Evolutionary conservation across 2,888 invertebrate genomes (phyloP), one percentile per base, ranked within the genome.

Genomic region (Microchrysa polita): DNA sequence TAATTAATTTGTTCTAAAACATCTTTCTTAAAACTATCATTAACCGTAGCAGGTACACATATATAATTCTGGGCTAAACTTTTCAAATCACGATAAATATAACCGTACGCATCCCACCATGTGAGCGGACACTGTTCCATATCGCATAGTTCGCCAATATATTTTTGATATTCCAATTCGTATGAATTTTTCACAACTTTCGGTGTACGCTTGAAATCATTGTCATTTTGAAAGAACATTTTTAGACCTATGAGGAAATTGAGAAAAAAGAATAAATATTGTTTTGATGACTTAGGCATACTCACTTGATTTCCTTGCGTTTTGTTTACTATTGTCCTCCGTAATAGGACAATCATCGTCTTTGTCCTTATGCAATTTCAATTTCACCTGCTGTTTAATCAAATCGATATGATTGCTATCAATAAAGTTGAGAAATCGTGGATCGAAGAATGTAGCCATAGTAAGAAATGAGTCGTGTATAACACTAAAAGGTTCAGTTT

Each of bases 41-140:
- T 79, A 2, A 77, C 76, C 74, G 78, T 80, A 16, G 80, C 79
- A 2, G 81, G 81, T 22, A 80, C 78, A 65, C 78, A 78, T 59
- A 79, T 75, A 74, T 81, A 81, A 61, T 77, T 75, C 34, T 79
- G 76, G 9, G 81, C 78, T 44, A 81, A 76, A 77, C 79, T 79
- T 5, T 77, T 76, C 63, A 81, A 76, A 63, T 78, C 76, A 22
- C 78, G 78, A 76, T 77, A 82, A 10, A 74, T 73, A 52, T 73
- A 78, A 12, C 77, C 76, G 67, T 76, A 78, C 22, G 80, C 78
- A 67, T 78, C 77, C 81, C 81, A 82, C 81, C 81, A 82, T 23
- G 75, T 76, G 20, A 80, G 73, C 9, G 81, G 81, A 61, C 80
- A 80, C 72, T 79, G 79, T n/a, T 81, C 80, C 53, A 81, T 78